These are phyloP conservation scores for Sebastes goodei DNA, from an alignment of 2,797 vertebrate genomes.

Conservation along the genomic window DNA sequence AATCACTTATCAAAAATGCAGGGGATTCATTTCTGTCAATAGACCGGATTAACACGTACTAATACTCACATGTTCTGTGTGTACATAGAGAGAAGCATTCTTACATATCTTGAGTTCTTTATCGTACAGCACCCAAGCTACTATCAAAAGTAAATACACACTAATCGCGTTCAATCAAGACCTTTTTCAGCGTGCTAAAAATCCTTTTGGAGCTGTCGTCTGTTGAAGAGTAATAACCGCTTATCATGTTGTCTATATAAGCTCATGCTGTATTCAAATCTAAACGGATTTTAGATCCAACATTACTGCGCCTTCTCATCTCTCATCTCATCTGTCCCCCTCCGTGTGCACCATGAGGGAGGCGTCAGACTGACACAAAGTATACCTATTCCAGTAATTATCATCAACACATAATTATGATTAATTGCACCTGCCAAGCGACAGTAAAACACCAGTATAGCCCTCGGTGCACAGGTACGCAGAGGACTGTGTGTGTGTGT, in stretches of 20 bases:
- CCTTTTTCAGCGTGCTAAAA: background rate
- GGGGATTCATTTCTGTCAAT: background rate
- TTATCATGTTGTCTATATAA: background rate
- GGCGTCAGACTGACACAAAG: slow-evolving; percentile 27
- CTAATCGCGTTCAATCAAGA: background rate
- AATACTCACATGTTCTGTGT: too few relatives aligned
- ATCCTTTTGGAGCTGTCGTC: background rate
- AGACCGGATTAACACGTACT: too few relatives aligned
- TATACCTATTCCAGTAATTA: slow-evolving; percentile 26
- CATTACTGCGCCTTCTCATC: background rate
- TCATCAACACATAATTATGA: slow-evolving; percentile 46
- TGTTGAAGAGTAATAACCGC: background rate
- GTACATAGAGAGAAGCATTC: too few relatives aligned
- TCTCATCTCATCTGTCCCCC: slow-evolving; percentile 2
- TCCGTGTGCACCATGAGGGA: background rate
- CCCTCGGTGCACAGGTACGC: background rate
- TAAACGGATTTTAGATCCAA: background rate
- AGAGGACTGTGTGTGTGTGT: background rate
- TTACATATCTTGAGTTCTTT: background rate
- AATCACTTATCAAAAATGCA: background rate
- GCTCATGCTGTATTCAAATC: background rate
- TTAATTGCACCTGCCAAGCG: slow-evolving; percentile 36
- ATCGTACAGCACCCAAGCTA: background rate
- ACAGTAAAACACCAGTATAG: background rate
- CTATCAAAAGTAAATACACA: background rate